Base-by-base conservation (phyloP, 1,140 invertebrate genomes). In the Varroa destructor region DNA sequence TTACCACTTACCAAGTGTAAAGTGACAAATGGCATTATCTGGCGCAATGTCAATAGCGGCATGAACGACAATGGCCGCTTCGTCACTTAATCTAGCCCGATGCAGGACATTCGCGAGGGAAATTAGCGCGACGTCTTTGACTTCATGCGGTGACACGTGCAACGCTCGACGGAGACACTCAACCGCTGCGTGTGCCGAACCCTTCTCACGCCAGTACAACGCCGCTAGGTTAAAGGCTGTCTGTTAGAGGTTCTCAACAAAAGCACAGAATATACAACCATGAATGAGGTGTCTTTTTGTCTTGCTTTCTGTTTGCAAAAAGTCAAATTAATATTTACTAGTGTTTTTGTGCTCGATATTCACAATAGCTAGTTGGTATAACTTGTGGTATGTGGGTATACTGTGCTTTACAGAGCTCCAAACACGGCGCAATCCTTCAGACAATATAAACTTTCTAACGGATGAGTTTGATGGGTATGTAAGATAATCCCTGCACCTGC, bases 101-200 rank as follows among this genome's bases (percentile, higher is more conserved):
- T 90, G 89, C 5, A 93, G 81, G 76, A 92, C 85, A 58, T 88
- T 88, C n/a, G 88, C 90, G 75, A 91, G 79, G 76, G 86, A 90
- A 36, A 90, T 82, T 70, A 92, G 80, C 1, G 89, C 85, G 73
- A 92, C 85, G 79, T 91, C 88, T 78, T 87, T 87, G 76, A 86
- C 85, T 73, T 85, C 80, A 25, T 73, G 56, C 54, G 89, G 87
- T 67, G 88, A 86, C 80, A 85, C 87, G 78, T 89, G 84, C 10
- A 91, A 82, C 46, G 90, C 88, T 75, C 89, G 79, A 25, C 89
- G 81, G 36, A 87, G 84, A 81, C 90, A 93, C 77, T 92, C 89
- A 70, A 92, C 80, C 8, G 89, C 89, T 77, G 88, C 85, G 43
- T 84, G 83, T 6, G 88, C 85, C 78, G 90, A 84, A 43, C 90